Percentiles rank a stretch among this genome's conserved stretches.
Evolutionary conservation across 37 sponge, comb jelly and placozoan genomes (phyloP).

Genomic region (Theonella swinhoei): DNA sequence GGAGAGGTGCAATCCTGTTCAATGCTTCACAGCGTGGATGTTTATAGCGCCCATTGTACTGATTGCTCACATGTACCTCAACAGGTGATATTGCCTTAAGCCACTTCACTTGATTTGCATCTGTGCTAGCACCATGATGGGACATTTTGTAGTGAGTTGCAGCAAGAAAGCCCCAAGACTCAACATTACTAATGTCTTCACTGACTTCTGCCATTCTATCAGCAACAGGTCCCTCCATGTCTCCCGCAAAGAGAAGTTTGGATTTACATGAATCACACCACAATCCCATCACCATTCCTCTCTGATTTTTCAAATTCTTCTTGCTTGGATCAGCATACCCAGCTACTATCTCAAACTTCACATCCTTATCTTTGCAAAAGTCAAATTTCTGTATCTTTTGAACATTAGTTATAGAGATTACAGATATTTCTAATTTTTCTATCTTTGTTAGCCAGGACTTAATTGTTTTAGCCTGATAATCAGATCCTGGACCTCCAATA

Average conservation of each 20-base stretch:
- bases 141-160: slow-evolving; percentile 20
- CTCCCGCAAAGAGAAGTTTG: slow-evolving; percentile 2
- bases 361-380: slow-evolving; percentile 16
- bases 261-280: neutral
- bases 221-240: slow-evolving; percentile 19
- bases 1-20: neutral
- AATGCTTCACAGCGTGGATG: slow-evolving; percentile 24
- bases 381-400: too few species aligned
- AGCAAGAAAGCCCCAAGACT: too few species aligned
- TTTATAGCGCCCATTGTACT: neutral
- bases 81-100: slow-evolving; percentile 2
- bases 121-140: slow-evolving; percentile 31
- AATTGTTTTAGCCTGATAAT: too few species aligned
- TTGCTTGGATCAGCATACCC: slow-evolving; percentile 12
- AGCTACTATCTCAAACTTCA: slow-evolving; percentile 18
- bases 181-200: too few species aligned
- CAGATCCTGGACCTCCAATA: neutral
- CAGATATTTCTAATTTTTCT: too few species aligned
- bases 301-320: neutral
- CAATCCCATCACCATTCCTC: neutral
- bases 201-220: neutral
- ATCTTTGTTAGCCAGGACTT: neutral
- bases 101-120: slow-evolving; percentile 5
- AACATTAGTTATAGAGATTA: too few species aligned
- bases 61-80: slow-evolving; percentile 9